These are phyloP conservation scores for Drosophila histrio DNA, from an alignment of 2,888 invertebrate genomes.

Conservation along the genomic window DNA sequence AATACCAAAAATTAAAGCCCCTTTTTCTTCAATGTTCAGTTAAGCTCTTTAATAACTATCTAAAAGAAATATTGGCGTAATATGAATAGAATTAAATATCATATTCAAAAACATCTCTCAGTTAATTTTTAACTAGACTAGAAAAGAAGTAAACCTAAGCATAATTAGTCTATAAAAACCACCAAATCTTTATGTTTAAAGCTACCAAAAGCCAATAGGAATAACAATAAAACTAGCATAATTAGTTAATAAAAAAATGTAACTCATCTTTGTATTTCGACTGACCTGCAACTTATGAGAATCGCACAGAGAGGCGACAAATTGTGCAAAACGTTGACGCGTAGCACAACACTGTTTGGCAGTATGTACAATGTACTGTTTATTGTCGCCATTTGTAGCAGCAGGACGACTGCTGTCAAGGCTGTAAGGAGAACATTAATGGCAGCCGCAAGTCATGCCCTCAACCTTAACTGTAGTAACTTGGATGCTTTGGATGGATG, in stretches of 20 bases:
- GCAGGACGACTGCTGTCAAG: constrained; percentile 56
- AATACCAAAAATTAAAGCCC: too few species aligned
- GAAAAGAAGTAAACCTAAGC: too few species aligned
- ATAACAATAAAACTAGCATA: not conserved
- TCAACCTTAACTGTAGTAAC: constrained; percentile 63
- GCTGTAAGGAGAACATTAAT: constrained; percentile 56
- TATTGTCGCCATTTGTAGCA: constrained; percentile 62
- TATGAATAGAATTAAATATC: too few species aligned
- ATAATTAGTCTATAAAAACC: too few species aligned
- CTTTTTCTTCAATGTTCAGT: too few species aligned
- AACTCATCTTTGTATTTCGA: not conserved
- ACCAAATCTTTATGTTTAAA: too few species aligned
- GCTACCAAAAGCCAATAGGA: not conserved
- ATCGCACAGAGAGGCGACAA: constrained; percentile 18
- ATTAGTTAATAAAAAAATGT: constrained; percentile 3
- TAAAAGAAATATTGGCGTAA: too few species aligned
- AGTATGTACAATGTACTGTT: constrained; percentile 58
- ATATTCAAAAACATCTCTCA: too few species aligned
- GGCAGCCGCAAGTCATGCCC: constrained; percentile 76
- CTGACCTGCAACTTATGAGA: constrained; percentile 33
- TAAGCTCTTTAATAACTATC: too few species aligned
- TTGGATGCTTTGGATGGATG: constrained; percentile 26
- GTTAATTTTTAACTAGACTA: too few species aligned
- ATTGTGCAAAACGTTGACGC: constrained; percentile 21
- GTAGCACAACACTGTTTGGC: constrained; percentile 21